Evolutionary conservation across 2,797 vertebrate genomes (phyloP), one percentile per base, ranked within the genome.

Genomic region (Brachyalestes nurse): DNA sequence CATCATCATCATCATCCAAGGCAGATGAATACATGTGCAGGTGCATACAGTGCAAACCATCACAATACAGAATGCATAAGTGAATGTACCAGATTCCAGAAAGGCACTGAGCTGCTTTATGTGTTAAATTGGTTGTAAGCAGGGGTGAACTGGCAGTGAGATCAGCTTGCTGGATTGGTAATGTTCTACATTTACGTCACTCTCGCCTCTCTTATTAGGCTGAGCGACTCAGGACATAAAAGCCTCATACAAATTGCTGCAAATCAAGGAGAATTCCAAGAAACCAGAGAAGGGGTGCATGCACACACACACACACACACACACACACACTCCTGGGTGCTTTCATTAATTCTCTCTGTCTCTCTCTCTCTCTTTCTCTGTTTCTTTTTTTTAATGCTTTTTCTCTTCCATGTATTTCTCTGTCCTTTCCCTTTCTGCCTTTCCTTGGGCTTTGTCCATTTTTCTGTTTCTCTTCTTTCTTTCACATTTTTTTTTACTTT

Each of bases 181-280:
- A 61, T 88, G 85, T 85, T 85, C 72, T 77, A 47, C 55, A 49
- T 74, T 72, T 78, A 82, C 83, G 82, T 88, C 85, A 85, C 79
- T 21, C 79, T 75, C 82, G 75, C 81, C 80, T 82, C 40, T 79
- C 79, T 85, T 79, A 86, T 88, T 88, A 88, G 57, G 47, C 58
- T 42, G 23, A 25, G 49, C 61, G 70, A 76, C 77, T 72, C 28
- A 8, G 75, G 40, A 72, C 82, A 80, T 84, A 82, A 88, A 88
- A 86, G 87, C 82, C 81, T 86, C 81, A 49, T 80, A 73, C 74
- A 83, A 82, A 85, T 77, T 60, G 58, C 76, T 77, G 62, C 45
- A 73, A 83, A 78, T 75, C 64, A 83, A 82, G 72, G 25, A 53
- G 60, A 82, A 80, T 86, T 88, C 85, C 53, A 82, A 74, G 78